Conservation (phyloP, 2,113 vertebrate species). For the Leptocoma aspasia region DNA sequence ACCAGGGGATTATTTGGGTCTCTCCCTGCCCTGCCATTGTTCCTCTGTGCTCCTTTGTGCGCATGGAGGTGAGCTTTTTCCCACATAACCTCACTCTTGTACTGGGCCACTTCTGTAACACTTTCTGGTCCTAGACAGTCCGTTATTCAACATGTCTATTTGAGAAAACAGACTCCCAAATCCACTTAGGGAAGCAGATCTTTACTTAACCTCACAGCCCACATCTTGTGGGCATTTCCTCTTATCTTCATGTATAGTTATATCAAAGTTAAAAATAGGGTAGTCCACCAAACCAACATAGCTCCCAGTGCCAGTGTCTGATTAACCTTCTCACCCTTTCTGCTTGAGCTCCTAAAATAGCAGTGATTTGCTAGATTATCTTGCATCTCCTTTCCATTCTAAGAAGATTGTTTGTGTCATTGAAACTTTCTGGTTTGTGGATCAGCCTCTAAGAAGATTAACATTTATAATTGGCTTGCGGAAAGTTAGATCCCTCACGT, state of each 20-base stretch:
- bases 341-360: conserved; percentile 37
- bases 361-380: conserved; percentile 14
- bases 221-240: background rate
- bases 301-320: background rate
- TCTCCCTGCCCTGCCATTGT: no score
- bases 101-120: background rate
- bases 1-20: background rate
- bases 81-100: background rate
- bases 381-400: conserved; percentile 10
- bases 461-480: background rate
- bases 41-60: background rate
- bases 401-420: background rate
- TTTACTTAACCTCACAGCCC: background rate
- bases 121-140: background rate
- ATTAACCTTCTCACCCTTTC: conserved; percentile 7
- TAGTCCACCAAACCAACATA: background rate
- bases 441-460: conserved; percentile 52
- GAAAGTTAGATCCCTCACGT: background rate
- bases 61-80: background rate
- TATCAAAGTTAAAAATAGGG: background rate
- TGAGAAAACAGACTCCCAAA: background rate
- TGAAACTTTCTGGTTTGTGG: conserved; percentile 7
- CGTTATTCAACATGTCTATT: background rate
- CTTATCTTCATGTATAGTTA: background rate
- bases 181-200: background rate